Evolutionary conservation across 1,140 invertebrate species (phyloP).

Genomic region (Zaprionus gabonicus): DNA sequence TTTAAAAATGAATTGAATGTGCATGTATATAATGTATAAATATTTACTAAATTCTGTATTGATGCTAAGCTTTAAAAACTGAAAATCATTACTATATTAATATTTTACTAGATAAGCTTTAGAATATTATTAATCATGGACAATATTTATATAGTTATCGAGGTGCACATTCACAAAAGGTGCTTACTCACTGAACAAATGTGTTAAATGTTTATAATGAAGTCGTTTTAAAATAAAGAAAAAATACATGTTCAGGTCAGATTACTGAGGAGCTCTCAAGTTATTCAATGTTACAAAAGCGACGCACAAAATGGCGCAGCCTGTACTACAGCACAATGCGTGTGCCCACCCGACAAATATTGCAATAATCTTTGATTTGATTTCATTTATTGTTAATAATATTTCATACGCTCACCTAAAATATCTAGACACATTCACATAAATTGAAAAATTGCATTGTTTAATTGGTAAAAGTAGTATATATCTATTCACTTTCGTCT

Average conservation of each 20-base stretch:
- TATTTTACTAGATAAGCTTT: constrained; percentile 30
- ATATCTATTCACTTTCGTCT: constrained; percentile 4
- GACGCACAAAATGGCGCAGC: no score
- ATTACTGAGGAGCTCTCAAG: no score
- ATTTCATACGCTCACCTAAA: constrained; percentile 10
- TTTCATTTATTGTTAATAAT: neutral
- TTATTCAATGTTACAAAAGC: no score
- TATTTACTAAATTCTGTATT: constrained; percentile 46
- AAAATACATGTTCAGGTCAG: neutral
- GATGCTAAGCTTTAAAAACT: constrained; percentile 49
- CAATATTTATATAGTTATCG: constrained; percentile 43
- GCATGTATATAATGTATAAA: constrained; percentile 25
- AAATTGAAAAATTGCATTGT: constrained; percentile 15
- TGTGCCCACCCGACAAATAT: no score
- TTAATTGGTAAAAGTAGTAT: constrained; percentile 8
- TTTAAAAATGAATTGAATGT: constrained; percentile 41
- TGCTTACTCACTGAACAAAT: constrained; percentile 46
- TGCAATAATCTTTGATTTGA: neutral
- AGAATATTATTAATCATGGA: constrained; percentile 38
- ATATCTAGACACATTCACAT: constrained; percentile 17
- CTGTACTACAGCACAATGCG: no score
- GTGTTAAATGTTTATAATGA: constrained; percentile 37
- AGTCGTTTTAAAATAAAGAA: constrained; percentile 45
- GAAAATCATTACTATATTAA: constrained; percentile 26
- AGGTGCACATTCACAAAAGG: constrained; percentile 34